phyloP scores from a whole-genome alignment of 2,113 vertebrate species.

The Hirundichthys speculiger region DNA sequence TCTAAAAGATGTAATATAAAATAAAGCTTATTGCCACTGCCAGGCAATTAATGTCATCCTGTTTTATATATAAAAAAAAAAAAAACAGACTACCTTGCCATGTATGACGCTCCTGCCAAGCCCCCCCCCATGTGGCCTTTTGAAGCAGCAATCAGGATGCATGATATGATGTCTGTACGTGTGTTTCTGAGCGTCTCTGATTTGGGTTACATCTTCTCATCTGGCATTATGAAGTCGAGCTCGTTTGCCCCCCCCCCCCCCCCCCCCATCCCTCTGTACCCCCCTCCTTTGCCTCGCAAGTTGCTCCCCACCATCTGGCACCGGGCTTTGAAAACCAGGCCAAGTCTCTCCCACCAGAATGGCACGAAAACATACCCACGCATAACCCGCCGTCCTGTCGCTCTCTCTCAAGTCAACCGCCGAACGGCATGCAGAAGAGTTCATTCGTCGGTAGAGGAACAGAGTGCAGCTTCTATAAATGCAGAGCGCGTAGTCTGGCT shows the following conservation, averaged over 20 bases:
- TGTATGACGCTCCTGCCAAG: conserved; percentile 34
- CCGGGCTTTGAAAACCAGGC: conserved; percentile 79
- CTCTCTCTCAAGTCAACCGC: conserved; percentile 64
- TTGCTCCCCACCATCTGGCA: conserved; percentile 79
- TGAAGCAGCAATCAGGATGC: conserved; percentile 61
- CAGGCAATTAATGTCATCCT: too few species aligned
- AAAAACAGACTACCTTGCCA: too few species aligned
- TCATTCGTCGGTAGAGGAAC: conserved; percentile 19
- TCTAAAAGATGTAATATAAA: too few species aligned
- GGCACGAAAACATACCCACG: conserved; percentile 75
- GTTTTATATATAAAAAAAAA: too few species aligned
- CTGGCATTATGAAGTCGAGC: conserved; percentile 75
- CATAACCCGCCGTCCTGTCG: conserved; percentile 64
- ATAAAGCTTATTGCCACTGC: too few species aligned
- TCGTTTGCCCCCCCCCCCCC: conserved; percentile 44
- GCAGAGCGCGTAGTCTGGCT: neutral
- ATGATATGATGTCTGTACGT: conserved; percentile 23
- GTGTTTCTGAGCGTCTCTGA: conserved; percentile 47
- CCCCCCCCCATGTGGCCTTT: conserved; percentile 51
- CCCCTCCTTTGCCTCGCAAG: conserved; percentile 74
- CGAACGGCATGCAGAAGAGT: conserved; percentile 32
- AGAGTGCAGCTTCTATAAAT: neutral
- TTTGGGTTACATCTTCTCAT: conserved; percentile 75
- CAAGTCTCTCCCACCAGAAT: conserved; percentile 80
- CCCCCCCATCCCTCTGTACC: conserved; percentile 41